phyloP scores from a whole-genome alignment of 2,888 invertebrate genomes.

The Alviniconcha strummeri region DNA sequence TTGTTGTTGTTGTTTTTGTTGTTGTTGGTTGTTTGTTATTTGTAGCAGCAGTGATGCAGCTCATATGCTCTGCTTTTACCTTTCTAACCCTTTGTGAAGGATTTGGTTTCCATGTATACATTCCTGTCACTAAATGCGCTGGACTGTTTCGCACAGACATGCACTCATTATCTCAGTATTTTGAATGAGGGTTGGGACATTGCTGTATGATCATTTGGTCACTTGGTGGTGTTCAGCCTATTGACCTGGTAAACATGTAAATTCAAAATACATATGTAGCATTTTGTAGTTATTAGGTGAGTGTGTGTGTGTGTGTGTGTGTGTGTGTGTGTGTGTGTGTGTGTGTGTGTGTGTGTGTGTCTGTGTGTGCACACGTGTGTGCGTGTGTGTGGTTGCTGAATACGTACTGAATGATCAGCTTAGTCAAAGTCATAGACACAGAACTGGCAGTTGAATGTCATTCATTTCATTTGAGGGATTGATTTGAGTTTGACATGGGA shows the following conservation, averaged over 20 bases:
- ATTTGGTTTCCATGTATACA: background rate
- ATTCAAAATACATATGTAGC: background rate
- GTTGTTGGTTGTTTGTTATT: no score
- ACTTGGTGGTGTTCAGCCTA: no score
- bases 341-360: slow-evolving; percentile 9
- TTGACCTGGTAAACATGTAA: background rate
- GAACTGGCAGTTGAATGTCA: no score
- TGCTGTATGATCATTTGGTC: no score
- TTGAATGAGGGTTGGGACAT: no score
- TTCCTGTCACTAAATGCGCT: background rate
- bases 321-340: slow-evolving; percentile 13
- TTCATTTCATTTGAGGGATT: background rate
- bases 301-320: slow-evolving; percentile 2
- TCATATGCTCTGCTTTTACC: background rate
- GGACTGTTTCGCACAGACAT: background rate
- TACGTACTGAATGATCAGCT: background rate
- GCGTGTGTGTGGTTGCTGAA: background rate
- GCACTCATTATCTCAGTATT: no score
- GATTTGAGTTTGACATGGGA: no score
- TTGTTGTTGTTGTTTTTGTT: background rate
- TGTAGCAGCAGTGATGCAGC: background rate
- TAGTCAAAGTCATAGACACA: no score
- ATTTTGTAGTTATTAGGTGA: background rate
- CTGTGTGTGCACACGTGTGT: background rate
- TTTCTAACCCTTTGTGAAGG: background rate